Conservation (phyloP, 2,113 vertebrate genomes). For the Onychostruthus taczanowskii region DNA sequence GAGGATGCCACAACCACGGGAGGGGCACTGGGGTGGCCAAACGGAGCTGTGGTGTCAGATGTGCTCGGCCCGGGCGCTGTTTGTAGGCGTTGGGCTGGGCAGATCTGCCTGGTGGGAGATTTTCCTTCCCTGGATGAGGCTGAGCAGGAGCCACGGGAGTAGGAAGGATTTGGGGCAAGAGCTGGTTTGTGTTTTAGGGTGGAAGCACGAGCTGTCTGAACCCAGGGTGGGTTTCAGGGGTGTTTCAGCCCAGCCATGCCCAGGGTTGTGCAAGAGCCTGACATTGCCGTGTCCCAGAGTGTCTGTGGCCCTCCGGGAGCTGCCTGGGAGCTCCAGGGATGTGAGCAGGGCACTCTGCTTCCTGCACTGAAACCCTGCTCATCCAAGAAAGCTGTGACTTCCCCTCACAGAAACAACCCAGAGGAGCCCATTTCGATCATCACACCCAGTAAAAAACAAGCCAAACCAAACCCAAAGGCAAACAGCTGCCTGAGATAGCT, state of each 20-base stretch:
- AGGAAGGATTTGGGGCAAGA: not conserved
- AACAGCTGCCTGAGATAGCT: not conserved
- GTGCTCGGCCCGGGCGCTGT: not conserved
- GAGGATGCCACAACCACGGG: not conserved
- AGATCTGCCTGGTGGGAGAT: not conserved
- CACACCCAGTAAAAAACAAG: not conserved
- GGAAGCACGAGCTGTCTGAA: fast-evolving
- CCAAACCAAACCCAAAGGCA: not conserved
- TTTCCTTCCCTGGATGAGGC: not conserved
- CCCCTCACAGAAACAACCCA: not conserved
- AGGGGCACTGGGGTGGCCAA: not conserved
- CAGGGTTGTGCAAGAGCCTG: not conserved
- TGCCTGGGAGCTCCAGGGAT: not conserved
- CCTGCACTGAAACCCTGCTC: not conserved
- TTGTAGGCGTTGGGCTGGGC: not conserved
- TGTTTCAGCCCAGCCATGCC: not conserved
- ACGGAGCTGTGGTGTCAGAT: not conserved
- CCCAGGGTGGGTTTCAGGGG: not conserved
- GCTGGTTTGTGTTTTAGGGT: not conserved
- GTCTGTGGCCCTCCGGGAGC: fast-evolving
- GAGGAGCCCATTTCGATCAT: not conserved
- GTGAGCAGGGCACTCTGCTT: not conserved
- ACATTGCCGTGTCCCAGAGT: fast-evolving
- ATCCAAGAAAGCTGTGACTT: not conserved
- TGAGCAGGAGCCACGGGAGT: not conserved